Conservation (phyloP, 2,888 invertebrate genomes). For the Megaustenia siamemsis region DNA sequence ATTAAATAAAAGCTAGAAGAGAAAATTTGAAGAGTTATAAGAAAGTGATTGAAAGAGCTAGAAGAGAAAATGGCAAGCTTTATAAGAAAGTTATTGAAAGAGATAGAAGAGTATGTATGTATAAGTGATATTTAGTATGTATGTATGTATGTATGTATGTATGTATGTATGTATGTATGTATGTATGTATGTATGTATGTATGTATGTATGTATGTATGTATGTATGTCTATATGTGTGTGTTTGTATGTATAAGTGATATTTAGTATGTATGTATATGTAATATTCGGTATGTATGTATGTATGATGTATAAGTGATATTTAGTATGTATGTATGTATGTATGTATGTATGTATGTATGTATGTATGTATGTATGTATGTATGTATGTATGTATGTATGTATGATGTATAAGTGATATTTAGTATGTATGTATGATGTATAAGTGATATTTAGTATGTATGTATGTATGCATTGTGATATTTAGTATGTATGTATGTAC, state of each 20-base stretch:
- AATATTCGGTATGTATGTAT: not conserved
- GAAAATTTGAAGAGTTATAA: not conserved
- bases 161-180: not conserved
- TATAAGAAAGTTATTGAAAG: no score
- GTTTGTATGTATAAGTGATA: not conserved
- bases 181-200: not conserved
- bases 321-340: not conserved
- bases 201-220: not conserved
- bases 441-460: not conserved
- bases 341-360: not conserved
- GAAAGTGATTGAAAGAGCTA: not conserved
- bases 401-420: not conserved
- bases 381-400: not conserved
- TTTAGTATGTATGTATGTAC: not conserved
- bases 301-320: not conserved
- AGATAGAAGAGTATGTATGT: not conserved
- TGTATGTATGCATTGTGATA: not conserved
- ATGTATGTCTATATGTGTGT: not conserved
- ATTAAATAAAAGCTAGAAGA: not conserved
- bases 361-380: not conserved
- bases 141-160: not conserved
- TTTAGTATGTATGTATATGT: not conserved
- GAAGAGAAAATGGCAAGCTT: no score
- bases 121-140: not conserved
- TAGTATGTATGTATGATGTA: not conserved